Conservation (phyloP, 2,113 vertebrate species). For the Gasterosteus aculeatus region DNA sequence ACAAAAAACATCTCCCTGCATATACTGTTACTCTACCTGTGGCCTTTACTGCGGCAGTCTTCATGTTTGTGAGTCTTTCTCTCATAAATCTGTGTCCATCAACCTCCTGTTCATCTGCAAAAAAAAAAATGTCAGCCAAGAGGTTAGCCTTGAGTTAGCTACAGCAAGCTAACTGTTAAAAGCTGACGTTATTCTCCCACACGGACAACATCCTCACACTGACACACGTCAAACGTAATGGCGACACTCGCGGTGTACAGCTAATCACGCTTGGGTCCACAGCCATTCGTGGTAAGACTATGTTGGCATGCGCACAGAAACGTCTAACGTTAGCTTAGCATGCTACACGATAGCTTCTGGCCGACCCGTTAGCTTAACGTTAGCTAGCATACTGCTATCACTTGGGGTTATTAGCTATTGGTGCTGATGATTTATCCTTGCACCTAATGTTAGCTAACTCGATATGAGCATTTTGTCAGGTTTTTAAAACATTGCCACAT, state of each 20-base stretch:
- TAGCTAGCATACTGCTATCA: background rate
- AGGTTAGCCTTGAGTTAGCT: background rate
- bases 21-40: slow-evolving; percentile 81
- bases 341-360: background rate
- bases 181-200: background rate
- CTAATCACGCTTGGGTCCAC: fast-evolving
- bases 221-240: too few species aligned
- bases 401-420: background rate
- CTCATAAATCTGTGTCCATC: slow-evolving; percentile 79
- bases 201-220: background rate
- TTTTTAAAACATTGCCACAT: background rate
- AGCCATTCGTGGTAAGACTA: background rate
- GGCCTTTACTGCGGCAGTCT: slow-evolving; percentile 86
- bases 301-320: background rate
- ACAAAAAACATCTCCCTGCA: background rate
- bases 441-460: too few species aligned
- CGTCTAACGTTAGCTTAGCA: slow-evolving; percentile 22
- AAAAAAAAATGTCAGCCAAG: slow-evolving; percentile 3
- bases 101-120: slow-evolving; percentile 87
- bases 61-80: slow-evolving; percentile 76
- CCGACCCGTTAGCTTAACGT: background rate
- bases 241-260: background rate
- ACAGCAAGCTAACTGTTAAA: background rate
- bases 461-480: background rate
- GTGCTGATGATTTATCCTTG: fast-evolving